A percentile compares a stretch with the other conserved stretches of the same genome.
Conservation (phyloP, 2,797 vertebrate genomes). For the Vireo griseus region DNA sequence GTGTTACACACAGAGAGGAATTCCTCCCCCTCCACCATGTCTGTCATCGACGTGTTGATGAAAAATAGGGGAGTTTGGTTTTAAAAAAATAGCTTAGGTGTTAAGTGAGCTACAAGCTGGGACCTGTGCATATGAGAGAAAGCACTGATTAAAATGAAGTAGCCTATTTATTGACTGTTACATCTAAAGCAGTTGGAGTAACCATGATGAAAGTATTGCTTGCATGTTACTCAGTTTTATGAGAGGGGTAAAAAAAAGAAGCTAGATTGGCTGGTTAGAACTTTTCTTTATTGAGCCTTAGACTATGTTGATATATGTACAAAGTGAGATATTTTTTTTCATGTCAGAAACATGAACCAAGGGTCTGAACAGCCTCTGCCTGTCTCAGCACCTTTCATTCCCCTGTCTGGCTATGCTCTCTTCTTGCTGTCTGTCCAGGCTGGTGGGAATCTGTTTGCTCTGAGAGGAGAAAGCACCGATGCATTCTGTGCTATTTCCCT, state of each 20-base stretch:
- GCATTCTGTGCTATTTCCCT: background rate
- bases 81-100: background rate
- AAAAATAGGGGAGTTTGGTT: background rate
- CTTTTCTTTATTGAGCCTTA: background rate
- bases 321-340: background rate
- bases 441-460: background rate
- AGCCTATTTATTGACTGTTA: background rate
- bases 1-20: background rate
- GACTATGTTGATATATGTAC: background rate
- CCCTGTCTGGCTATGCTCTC: background rate
- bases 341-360: background rate
- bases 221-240: background rate
- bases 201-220: background rate
- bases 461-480: background rate
- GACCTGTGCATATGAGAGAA: background rate
- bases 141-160: background rate
- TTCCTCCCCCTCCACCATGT: background rate
- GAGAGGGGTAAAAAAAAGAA: background rate
- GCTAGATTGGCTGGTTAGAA: background rate
- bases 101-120: slow-evolving; percentile 2
- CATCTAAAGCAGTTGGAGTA: background rate
- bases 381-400: background rate
- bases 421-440: background rate
- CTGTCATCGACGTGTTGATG: background rate
- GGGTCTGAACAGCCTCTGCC: background rate